These are phyloP conservation scores for Lepisosteus oculatus DNA, from an alignment of 2,113 vertebrate genomes.

Conservation along the genomic window DNA sequence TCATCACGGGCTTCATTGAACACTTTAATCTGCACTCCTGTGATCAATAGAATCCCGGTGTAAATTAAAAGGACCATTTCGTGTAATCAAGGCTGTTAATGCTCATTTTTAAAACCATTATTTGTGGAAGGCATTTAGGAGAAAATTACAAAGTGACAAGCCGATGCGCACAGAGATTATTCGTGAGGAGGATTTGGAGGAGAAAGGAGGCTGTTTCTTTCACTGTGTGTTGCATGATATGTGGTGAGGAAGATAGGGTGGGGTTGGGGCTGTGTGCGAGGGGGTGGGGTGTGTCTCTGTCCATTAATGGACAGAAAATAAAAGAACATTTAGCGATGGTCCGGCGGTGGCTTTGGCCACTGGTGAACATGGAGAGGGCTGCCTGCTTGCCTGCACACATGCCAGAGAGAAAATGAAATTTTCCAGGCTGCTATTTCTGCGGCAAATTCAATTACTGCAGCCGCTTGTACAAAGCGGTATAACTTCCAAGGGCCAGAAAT, in stretches of 20 bases:
- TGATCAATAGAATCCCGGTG: slow-evolving; percentile 98
- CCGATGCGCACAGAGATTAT: slow-evolving; percentile 67
- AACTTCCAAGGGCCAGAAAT: slow-evolving; percentile 97
- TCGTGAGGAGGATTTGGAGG: slow-evolving; percentile 58
- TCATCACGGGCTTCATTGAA: slow-evolving; percentile 99
- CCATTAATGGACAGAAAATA: slow-evolving; percentile 33
- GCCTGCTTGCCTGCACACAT: slow-evolving; percentile 37
- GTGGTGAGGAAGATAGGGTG: slow-evolving; percentile 38
- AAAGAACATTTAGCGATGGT: slow-evolving; percentile 49
- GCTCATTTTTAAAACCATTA: slow-evolving; percentile 99
- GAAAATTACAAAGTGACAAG: slow-evolving; percentile 85
- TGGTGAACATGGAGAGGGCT: slow-evolving; percentile 30
- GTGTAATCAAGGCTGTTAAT: slow-evolving; percentile 99
- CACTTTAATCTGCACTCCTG: slow-evolving; percentile 98
- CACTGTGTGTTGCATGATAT: slow-evolving; percentile 11
- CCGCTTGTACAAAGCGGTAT: slow-evolving; percentile 91
- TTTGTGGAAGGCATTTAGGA: slow-evolving; percentile 98
- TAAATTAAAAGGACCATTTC: slow-evolving; percentile 99
- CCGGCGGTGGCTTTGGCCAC: no score
- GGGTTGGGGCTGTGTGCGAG: slow-evolving; percentile 26
- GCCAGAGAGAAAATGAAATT: slow-evolving; percentile 89
- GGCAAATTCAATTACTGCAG: slow-evolving; percentile 99
- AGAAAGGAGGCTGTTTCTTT: slow-evolving; percentile 11
- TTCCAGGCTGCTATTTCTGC: slow-evolving; percentile 96
- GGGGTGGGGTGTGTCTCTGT: slow-evolving; percentile 10